These are phyloP conservation scores for Teleopsis dalmanni DNA, from an alignment of 1,140 invertebrate species.

Conservation along the genomic window DNA sequence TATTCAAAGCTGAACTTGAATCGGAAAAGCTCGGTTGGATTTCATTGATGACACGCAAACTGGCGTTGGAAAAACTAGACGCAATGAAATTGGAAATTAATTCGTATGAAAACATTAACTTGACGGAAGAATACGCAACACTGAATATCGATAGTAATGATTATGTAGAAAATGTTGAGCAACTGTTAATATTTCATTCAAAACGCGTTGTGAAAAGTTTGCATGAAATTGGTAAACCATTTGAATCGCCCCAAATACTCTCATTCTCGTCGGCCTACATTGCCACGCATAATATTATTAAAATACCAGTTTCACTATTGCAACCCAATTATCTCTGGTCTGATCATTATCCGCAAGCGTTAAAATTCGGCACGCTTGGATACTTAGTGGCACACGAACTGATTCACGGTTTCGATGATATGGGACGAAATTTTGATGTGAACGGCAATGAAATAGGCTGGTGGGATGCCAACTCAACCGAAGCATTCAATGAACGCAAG, in stretches of 20 bases:
- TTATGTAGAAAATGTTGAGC: slow-evolving; percentile 25
- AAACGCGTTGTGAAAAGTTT: slow-evolving; percentile 1
- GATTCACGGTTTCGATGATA: slow-evolving; percentile 53
- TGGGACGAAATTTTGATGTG: slow-evolving; percentile 47
- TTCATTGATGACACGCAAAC: slow-evolving; percentile 12
- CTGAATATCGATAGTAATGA: slow-evolving; percentile 18
- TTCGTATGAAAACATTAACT: slow-evolving; percentile 20
- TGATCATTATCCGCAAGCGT: slow-evolving; percentile 27
- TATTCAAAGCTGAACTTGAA: slow-evolving; percentile 18
- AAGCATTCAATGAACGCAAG: slow-evolving; percentile 21
- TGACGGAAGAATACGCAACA: slow-evolving; percentile 16
- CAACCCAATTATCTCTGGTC: slow-evolving; percentile 39
- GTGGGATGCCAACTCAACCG: slow-evolving; percentile 25
- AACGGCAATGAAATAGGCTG: slow-evolving; percentile 7
- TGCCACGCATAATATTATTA: slow-evolving; percentile 17
- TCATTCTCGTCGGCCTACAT: slow-evolving; percentile 14
- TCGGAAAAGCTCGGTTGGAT: slow-evolving; percentile 22
- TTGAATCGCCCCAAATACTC: not conserved
- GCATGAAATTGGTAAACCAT: not conserved
- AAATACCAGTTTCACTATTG: slow-evolving; percentile 24
- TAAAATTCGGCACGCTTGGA: slow-evolving; percentile 51
- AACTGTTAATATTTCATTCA: slow-evolving; percentile 7
- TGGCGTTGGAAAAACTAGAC: slow-evolving; percentile 24
- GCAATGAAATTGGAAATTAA: slow-evolving; percentile 19
- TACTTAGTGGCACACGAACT: slow-evolving; percentile 55